Evolutionary conservation across 1,140 invertebrate genomes (phyloP).

Genomic region (Agrilus planipennis): DNA sequence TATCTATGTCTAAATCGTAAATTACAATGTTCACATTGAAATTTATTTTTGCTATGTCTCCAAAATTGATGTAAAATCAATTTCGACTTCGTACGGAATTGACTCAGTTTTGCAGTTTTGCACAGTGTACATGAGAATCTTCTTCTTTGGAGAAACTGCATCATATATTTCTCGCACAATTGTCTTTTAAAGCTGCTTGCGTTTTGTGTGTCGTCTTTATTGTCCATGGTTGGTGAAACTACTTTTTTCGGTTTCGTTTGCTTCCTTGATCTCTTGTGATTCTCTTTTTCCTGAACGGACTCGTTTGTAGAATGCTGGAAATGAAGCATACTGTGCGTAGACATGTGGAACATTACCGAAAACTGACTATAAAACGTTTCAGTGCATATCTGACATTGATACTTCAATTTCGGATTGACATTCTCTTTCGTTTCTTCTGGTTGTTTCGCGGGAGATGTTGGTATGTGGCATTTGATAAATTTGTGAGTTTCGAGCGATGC

Average conservation of each 20-base stretch:
- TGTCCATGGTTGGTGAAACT: slow-evolving; percentile 26
- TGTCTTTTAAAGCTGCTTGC: slow-evolving; percentile 15
- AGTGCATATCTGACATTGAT: slow-evolving; percentile 35
- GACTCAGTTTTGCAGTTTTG: slow-evolving; percentile 23
- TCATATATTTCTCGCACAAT: slow-evolving; percentile 28
- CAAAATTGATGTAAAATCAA: slow-evolving; percentile 29
- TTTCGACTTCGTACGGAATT: slow-evolving; percentile 25
- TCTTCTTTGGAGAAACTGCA: slow-evolving; percentile 21
- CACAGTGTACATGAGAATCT: slow-evolving; percentile 28
- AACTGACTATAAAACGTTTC: slow-evolving; percentile 32
- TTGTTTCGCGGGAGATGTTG: slow-evolving; percentile 36
- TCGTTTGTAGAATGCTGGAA: slow-evolving; percentile 9
- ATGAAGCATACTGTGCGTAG: slow-evolving; percentile 31
- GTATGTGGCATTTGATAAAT: slow-evolving; percentile 31
- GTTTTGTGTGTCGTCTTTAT: slow-evolving; percentile 21
- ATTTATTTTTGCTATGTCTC: slow-evolving; percentile 25
- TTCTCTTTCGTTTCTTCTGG: slow-evolving; percentile 30
- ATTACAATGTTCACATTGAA: slow-evolving; percentile 35
- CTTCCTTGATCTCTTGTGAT: slow-evolving; percentile 34
- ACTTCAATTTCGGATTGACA: slow-evolving; percentile 28
- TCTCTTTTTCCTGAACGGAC: slow-evolving; percentile 18
- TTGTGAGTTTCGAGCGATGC: slow-evolving; percentile 37
- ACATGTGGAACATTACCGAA: slow-evolving; percentile 39
- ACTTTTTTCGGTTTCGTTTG: slow-evolving; percentile 39
- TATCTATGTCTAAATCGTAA: slow-evolving; percentile 33